Evolutionary conservation across 2,888 invertebrate genomes (phyloP), one percentile per base, ranked within the genome.

Genomic region (Heteromurus nitidus): DNA sequence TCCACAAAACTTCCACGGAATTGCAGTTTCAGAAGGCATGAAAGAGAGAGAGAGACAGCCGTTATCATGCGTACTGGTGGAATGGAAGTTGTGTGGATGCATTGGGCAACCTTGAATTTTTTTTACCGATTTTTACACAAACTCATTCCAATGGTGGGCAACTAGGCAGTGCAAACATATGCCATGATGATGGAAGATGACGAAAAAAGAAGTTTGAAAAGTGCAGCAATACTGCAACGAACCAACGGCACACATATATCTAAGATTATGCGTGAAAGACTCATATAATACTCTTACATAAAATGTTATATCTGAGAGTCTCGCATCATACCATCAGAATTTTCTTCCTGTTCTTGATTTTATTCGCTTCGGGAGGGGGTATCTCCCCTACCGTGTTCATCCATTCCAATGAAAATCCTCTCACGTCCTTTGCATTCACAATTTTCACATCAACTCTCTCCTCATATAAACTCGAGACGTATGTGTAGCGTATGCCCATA

Each of bases 341-440:
- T 81, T 79, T 83, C 85, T 84, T 87, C 86, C 87, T 86, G 85
- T 85, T 86, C 85, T 87, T 87, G 86, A 87, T 87, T 87, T 87
- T 87, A 87, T 86, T 87, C 87, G 87, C 87, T 86, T 86, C 83
- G 47, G 85, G 85, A 86, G 87, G 87, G 87, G 87, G 85, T 81
- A 68, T 82, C 84, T 82, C 84, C 85, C 86, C 85, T 82, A 82
- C 65, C 65, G 86, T 82, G 86, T 84, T 82, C 83, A 83, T 85
- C 85, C 83, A 84, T 83, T 83, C 82, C 85, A 76, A 80, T 82
- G 84, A 82, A 85, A 84, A 85, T 83, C 82, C 86, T 85, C 82
- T 79, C 75, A 75, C 75, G 80, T 74, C 74, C 74, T 75, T 69
- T 67, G 72, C 79, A 79, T 79, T 79, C 79, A 79, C 65, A 79